Evolutionary conservation across 2,797 vertebrate species (phyloP).

Genomic region (Phyllotis vaccarum): DNA sequence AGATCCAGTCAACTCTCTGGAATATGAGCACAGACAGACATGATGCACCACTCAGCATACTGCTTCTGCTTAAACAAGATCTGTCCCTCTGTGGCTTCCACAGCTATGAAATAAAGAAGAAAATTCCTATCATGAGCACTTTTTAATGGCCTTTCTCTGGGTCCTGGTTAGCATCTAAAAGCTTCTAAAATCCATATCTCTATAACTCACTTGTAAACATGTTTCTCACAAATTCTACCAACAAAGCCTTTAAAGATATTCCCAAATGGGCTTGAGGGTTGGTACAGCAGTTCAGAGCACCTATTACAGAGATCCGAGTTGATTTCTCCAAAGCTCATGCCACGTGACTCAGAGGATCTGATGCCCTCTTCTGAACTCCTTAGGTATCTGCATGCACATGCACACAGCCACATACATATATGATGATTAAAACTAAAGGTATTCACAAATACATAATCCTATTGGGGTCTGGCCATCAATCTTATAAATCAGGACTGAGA

Average conservation of each 20-base stretch:
- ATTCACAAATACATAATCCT: slow-evolving; percentile 29
- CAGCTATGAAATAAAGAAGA: not conserved
- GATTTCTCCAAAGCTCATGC: not conserved
- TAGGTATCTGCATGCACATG: not conserved
- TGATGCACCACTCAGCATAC: not conserved
- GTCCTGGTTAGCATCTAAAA: not conserved
- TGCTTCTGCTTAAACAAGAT: not conserved
- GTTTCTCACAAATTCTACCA: not conserved
- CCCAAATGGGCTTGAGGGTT: not conserved
- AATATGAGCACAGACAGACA: not conserved
- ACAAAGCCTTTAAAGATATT: slow-evolving; percentile 48
- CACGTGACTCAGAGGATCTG: not conserved
- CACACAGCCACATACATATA: not conserved
- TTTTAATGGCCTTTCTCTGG: not conserved
- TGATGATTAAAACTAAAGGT: not conserved
- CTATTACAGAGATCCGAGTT: not conserved
- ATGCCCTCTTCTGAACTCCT: not conserved
- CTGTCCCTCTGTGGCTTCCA: not conserved
- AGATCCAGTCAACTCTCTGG: not conserved
- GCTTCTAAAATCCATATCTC: slow-evolving; percentile 21
- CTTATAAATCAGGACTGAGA: not conserved
- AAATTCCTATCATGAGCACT: not conserved
- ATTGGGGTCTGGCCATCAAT: not conserved
- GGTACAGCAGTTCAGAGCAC: not conserved
- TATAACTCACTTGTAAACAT: not conserved